A percentile compares a stretch with the other conserved stretches of the same genome.
phyloP scores from a whole-genome alignment of 2,888 invertebrate genomes.

The Osmoderma eremita region DNA sequence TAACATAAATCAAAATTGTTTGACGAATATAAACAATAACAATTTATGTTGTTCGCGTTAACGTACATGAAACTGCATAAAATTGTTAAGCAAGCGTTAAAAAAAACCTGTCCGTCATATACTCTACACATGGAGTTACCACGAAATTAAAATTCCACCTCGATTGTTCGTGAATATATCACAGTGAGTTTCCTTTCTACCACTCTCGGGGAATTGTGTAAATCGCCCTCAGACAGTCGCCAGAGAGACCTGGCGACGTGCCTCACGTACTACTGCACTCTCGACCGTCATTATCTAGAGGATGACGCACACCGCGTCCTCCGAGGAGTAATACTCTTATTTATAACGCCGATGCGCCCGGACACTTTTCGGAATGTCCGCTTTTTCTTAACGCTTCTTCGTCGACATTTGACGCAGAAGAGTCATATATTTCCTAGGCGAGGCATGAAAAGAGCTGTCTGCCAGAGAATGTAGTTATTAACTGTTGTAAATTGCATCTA shows the following conservation, averaged over 20 bases:
- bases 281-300: conserved; percentile 28
- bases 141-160: no score
- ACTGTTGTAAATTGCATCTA: conserved; percentile 8
- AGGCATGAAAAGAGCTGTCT: conserved; percentile 24
- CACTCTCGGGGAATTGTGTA: not conserved
- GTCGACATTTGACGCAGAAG: not conserved
- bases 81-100: no score
- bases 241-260: conserved; percentile 13
- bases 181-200: no score
- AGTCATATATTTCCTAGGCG: conserved; percentile 6
- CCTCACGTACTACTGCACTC: conserved; percentile 8
- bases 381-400: not conserved
- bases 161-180: no score
- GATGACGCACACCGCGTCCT: conserved; percentile 13
- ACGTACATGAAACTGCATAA: no score
- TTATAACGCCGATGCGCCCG: conserved; percentile 28
- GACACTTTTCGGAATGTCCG: not conserved
- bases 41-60: no score
- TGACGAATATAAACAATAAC: no score
- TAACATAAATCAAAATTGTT: no score
- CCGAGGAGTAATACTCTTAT: conserved; percentile 27
- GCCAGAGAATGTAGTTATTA: conserved; percentile 22
- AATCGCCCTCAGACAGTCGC: conserved; percentile 7
- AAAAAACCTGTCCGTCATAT: no score
- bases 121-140: no score